Conservation (phyloP, 2,113 vertebrate genomes). For the Syrmaticus mikado region DNA sequence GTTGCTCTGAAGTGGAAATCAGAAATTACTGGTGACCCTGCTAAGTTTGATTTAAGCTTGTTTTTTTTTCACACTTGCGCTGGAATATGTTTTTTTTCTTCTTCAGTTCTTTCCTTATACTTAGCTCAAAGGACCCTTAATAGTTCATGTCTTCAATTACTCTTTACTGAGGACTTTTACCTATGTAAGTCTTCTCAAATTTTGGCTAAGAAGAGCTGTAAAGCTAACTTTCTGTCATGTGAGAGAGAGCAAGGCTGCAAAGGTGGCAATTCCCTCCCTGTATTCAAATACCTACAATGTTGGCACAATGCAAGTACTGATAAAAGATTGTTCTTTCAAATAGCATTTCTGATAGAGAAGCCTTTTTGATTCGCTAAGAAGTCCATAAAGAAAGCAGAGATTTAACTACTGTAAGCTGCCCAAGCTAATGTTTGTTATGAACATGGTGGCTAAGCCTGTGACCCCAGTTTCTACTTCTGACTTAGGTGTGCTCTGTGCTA, state of each 20-base stretch:
- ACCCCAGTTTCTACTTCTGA: not conserved
- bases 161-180: not conserved
- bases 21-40: not conserved
- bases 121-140: not conserved
- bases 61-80: not conserved
- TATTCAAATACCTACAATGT: constrained; percentile 22
- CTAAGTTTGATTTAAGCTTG: not conserved
- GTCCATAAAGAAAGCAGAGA: not conserved
- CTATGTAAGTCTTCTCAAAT: not conserved
- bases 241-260: constrained; percentile 13
- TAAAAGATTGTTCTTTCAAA: constrained; percentile 30
- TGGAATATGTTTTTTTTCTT: not conserved
- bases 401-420: not conserved
- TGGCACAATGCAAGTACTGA: constrained; percentile 31
- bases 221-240: not conserved
- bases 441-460: not conserved
- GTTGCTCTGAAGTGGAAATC: not conserved
- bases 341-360: constrained; percentile 9
- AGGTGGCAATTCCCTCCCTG: not conserved
- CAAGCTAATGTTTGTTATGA: not conserved
- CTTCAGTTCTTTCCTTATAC: constrained; percentile 11
- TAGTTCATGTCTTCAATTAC: not conserved
- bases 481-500: not conserved
- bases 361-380: not conserved
- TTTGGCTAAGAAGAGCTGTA: not conserved